A percentile compares a stretch with the other conserved stretches of the same genome.
Evolutionary conservation across 2,888 invertebrate genomes (phyloP).

Genomic region (Agrenia bidenticulata): DNA sequence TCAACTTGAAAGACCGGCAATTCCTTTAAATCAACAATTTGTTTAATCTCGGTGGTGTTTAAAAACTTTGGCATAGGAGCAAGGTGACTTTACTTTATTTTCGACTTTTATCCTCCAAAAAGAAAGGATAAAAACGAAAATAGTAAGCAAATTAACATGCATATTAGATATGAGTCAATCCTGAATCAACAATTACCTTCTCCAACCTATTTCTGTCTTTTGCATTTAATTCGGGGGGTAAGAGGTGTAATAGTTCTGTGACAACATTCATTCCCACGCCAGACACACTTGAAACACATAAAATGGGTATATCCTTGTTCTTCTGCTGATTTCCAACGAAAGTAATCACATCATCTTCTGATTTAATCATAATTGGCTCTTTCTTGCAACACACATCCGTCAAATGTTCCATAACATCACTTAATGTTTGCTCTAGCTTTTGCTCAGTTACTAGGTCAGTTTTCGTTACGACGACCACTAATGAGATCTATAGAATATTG

Average conservation of each 20-base stretch:
- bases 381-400: slow-evolving; percentile 53
- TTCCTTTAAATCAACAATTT: slow-evolving; percentile 60
- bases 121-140: slow-evolving; percentile 4
- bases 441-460: slow-evolving; percentile 72
- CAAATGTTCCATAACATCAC: slow-evolving; percentile 57
- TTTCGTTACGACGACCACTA: slow-evolving; percentile 92
- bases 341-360: slow-evolving; percentile 72
- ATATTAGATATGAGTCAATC: neutral
- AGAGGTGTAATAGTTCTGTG: slow-evolving; percentile 80
- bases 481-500: slow-evolving; percentile 64
- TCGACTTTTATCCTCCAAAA: no score
- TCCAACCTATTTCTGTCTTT: slow-evolving; percentile 71
- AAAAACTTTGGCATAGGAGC: no score
- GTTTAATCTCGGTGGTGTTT: neutral
- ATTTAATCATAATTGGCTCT: slow-evolving; percentile 67
- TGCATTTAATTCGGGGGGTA: slow-evolving; percentile 66
- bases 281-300: slow-evolving; percentile 86
- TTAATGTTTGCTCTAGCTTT: slow-evolving; percentile 55
- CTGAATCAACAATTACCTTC: slow-evolving; percentile 60
- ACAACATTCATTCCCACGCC: slow-evolving; percentile 81
- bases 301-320: slow-evolving; percentile 72
- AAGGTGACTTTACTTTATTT: no score
- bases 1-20: slow-evolving; percentile 88
- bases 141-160: neutral
- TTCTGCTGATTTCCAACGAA: slow-evolving; percentile 60